phyloP scores from a whole-genome alignment of 2,797 vertebrate genomes.

The Choloepus didactylus region DNA sequence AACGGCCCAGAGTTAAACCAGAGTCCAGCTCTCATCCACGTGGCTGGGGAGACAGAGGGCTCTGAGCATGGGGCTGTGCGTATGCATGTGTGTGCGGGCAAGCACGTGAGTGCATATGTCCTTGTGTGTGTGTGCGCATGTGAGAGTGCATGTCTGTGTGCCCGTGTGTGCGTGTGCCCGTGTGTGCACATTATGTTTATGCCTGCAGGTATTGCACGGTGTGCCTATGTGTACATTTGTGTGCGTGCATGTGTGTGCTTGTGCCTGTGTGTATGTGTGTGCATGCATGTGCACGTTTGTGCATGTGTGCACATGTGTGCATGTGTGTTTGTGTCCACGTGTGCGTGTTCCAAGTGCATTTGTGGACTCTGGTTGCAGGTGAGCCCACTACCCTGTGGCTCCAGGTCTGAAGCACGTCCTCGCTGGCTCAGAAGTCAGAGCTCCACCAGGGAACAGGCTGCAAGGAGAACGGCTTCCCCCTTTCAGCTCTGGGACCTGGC shows the following conservation, averaged over 20 bases:
- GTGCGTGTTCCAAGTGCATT: too few relatives aligned
- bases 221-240: accelerated
- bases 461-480: not conserved
- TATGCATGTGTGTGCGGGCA: accelerated
- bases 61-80: not conserved
- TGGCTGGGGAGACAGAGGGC: accelerated
- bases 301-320: not conserved
- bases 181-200: not conserved
- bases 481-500: not conserved
- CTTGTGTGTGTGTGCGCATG: too few relatives aligned
- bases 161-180: accelerated
- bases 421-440: too few relatives aligned
- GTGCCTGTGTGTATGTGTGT: too few relatives aligned
- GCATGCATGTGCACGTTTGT: too few relatives aligned
- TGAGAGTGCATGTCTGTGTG: not conserved
- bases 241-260: not conserved
- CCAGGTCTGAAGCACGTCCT: not conserved
- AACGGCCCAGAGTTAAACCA: accelerated
- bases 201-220: not conserved
- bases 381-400: accelerated
- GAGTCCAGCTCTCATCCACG: accelerated
- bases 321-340: not conserved
- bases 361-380: too few relatives aligned
- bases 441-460: accelerated
- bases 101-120: accelerated